Base-by-base conservation (phyloP, 2,797 vertebrate genomes). In the Silurus aristotelis region DNA sequence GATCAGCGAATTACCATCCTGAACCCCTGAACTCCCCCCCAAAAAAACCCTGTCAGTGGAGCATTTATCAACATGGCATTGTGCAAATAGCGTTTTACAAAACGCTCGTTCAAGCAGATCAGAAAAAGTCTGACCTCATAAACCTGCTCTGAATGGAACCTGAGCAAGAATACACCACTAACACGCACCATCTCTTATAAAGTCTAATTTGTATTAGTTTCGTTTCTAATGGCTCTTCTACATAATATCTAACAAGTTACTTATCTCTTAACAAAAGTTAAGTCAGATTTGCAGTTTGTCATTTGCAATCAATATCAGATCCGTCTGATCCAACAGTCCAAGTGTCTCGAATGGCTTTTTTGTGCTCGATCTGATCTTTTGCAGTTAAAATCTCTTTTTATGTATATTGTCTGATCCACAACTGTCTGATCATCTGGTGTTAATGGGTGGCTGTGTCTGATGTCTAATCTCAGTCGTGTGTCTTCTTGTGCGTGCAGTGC, bases 401-500 rank as follows among this genome's bases (percentile, higher is more conserved):
- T 38, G 5, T 38, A 38, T 14, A 7, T n/a, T 20, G 3, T 43
- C 67, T 2, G 67, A 73, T 76, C 17, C 38, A 38, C 38, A 38
- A 38, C 38, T 38, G 38, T 38, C 38, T 38, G 38, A 38, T 38
- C 38, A 38, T 38, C 38, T 38, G 38, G 38, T 38, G 38, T 38
- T 38, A 38, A 38, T 38, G 38, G 4, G 38, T 38, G 38, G 38
- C 38, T 38, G 38, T 38, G 38, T 38, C 38, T 38, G 43, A 31
- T 75, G 43, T 84, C 55, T 84, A 31, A 84, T 68, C 19, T n/a
- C 12, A 14, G 7, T 60, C 4, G 38, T 79, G 13, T 68, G 68
- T 12, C 83, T 9, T 84, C 25, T 17, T 52, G 4, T 27, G 7
- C 67, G 25, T 22, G 7, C 90, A 97, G 96, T 97, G 89, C 90